phyloP scores from a whole-genome alignment of 1,140 invertebrate genomes.

The Cydia fagiglandana region DNA sequence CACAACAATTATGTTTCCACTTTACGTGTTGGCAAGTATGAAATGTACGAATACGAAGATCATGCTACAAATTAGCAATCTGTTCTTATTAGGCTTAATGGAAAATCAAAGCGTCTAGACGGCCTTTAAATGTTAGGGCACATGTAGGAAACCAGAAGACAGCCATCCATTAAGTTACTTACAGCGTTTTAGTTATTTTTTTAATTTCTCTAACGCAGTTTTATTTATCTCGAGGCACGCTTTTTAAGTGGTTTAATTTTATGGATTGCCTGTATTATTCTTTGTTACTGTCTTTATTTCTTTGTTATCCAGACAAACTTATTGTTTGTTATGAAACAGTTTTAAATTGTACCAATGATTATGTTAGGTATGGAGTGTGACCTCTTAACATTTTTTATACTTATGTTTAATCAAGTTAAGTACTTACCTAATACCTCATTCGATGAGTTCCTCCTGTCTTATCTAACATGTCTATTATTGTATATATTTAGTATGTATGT shows the following conservation, averaged over 20 bases:
- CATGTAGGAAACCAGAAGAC: not conserved
- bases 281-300: not conserved
- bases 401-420: too few species aligned
- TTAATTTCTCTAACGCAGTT: not conserved
- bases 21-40: not conserved
- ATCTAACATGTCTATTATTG: too few species aligned
- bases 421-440: too few species aligned
- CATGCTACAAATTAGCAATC: constrained; percentile 11
- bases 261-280: not conserved
- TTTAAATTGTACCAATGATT: too few species aligned
- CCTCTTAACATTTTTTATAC: too few species aligned
- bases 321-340: too few species aligned
- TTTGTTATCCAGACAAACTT: not conserved
- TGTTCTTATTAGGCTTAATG: constrained; percentile 21
- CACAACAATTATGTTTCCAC: not conserved
- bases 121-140: not conserved
- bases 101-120: constrained; percentile 30
- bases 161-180: constrained; percentile 43
- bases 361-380: too few species aligned
- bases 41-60: not conserved
- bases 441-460: too few species aligned
- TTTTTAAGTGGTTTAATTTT: not conserved
- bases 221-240: not conserved
- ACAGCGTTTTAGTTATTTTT: constrained; percentile 21
- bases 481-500: too few species aligned